Conservation (phyloP, 2,113 vertebrate species). For the Ailurus styani region DNA sequence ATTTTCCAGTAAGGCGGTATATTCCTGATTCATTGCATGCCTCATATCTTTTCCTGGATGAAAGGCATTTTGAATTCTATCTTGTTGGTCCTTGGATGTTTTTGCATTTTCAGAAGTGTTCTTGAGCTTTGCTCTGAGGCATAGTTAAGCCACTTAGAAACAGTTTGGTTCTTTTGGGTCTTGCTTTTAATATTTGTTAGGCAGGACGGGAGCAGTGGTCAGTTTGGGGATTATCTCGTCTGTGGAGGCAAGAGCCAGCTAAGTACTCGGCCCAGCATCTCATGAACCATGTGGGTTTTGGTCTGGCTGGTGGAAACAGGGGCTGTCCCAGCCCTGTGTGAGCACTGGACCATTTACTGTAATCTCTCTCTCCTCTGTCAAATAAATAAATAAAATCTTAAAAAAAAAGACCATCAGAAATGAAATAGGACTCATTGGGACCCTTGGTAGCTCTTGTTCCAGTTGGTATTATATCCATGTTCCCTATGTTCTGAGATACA, state of each 20-base stretch:
- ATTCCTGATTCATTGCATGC: neutral
- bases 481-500: rapidly evolving
- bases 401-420: too few relatives aligned
- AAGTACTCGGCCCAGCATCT: neutral
- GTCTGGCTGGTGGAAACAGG: neutral
- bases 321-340: rapidly evolving
- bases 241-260: rapidly evolving
- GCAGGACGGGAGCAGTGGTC: neutral
- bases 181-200: neutral
- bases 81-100: neutral
- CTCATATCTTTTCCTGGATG: neutral
- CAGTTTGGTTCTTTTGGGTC: neutral
- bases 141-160: neutral
- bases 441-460: too few relatives aligned
- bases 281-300: rapidly evolving
- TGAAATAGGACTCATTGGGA: neutral
- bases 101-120: neutral
- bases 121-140: neutral
- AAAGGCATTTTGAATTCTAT: neutral
- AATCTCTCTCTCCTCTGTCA: too few relatives aligned
- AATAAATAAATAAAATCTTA: too few relatives aligned
- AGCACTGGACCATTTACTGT: too few relatives aligned
- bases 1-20: neutral
- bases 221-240: neutral
- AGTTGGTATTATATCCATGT: rapidly evolving